Percentiles rank a stretch among this genome's conserved stretches.
Conservation (phyloP, 2,113 vertebrate genomes). For the Oenanthe oenanthe region DNA sequence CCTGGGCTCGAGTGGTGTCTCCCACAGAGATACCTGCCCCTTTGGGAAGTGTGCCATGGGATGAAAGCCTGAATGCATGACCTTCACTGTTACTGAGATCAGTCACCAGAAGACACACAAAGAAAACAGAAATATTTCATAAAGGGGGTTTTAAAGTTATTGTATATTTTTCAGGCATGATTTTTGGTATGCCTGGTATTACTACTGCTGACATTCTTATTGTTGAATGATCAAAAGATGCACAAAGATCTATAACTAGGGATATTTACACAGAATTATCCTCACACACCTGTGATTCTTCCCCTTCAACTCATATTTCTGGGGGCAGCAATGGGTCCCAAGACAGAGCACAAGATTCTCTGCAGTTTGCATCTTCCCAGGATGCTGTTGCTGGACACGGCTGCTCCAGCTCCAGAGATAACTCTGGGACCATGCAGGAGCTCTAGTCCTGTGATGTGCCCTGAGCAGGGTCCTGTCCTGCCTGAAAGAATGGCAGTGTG, state of each 20-base stretch:
- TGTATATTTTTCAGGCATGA: neutral
- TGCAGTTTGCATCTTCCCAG: neutral
- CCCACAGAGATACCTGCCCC: neutral
- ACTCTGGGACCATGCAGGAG: neutral
- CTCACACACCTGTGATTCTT: neutral
- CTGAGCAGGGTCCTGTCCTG: neutral
- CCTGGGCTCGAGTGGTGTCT: neutral
- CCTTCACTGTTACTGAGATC: neutral
- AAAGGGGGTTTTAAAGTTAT: neutral
- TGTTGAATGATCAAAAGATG: neutral
- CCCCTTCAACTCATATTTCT: neutral
- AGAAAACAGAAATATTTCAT: neutral
- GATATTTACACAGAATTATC: neutral
- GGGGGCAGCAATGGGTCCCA: neutral
- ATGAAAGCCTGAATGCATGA: neutral
- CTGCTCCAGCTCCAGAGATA: neutral
- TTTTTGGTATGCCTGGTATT: neutral
- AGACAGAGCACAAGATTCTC: rapidly evolving
- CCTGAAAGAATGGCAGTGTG: rapidly evolving
- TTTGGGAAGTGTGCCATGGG: neutral
- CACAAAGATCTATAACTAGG: neutral
- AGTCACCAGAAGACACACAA: neutral
- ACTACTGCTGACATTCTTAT: neutral
- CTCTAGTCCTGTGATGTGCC: neutral
- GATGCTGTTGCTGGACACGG: rapidly evolving